A percentile compares a stretch with the other conserved stretches of the same genome.
Evolutionary conservation across 2,797 vertebrate species (phyloP).

Genomic region (Pelodytes ibericus): DNA sequence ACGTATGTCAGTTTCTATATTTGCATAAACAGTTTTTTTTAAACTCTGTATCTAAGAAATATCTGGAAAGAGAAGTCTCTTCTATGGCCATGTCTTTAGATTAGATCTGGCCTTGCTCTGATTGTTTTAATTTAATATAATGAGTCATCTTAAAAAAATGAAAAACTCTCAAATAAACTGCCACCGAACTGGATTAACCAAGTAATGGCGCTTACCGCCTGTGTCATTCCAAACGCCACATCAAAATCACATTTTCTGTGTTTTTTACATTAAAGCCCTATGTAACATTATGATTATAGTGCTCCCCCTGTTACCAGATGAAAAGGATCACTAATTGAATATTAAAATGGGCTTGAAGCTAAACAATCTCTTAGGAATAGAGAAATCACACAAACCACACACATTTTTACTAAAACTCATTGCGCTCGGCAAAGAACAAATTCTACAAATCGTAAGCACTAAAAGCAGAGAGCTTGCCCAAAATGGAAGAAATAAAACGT

Average conservation of each 20-base stretch:
- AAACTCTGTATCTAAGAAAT: too few species aligned
- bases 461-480: neutral
- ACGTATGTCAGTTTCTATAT: too few species aligned
- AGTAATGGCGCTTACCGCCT: conserved; percentile 60
- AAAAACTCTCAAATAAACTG: conserved; percentile 53
- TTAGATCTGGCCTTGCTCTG: too few species aligned
- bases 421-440: conserved; percentile 21
- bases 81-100: too few species aligned
- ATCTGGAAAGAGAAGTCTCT: too few species aligned
- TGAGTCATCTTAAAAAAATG: conserved; percentile 53
- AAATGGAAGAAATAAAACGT: conserved; percentile 33
- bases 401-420: conserved; percentile 56
- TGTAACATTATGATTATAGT: conserved; percentile 60
- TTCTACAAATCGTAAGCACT: neutral
- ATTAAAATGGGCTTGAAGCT: conserved; percentile 62
- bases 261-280: conserved; percentile 56
- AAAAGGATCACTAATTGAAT: conserved; percentile 64
- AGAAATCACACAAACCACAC: conserved; percentile 48
- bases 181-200: conserved; percentile 53
- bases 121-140: conserved; percentile 23
- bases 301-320: conserved; percentile 31
- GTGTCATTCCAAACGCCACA: conserved; percentile 63
- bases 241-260: conserved; percentile 52
- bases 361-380: conserved; percentile 51
- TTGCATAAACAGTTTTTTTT: too few species aligned